Base-by-base conservation (phyloP, 2,797 vertebrate species). In the Alauda arvensis region DNA sequence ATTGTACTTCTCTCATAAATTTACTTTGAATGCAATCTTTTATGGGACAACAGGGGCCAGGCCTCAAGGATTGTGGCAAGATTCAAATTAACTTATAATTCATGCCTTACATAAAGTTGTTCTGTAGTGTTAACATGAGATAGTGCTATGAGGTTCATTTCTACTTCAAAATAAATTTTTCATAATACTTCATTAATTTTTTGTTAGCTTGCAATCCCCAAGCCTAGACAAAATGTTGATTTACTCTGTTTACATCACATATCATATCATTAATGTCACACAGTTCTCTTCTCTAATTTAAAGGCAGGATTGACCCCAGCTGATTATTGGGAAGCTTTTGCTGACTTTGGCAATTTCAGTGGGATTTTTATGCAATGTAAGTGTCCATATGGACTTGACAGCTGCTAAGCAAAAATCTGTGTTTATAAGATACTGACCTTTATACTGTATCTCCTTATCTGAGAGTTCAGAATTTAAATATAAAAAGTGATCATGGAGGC, bases 381-480 rank as follows among this genome's bases (percentile, higher is more conserved):
- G 66, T 6, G 40, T 88, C 68, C 83, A 71, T 87, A 88, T 78
- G 84, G 70, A 62, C 81, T 90, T 93, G 69, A 83, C 70, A 66
- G 46, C 66, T 90, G 70, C 67, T 74, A 46, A 91, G 49, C 42
- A 68, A 70, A 92, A 82, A 55, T 37, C 13, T n/a, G 18, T 71
- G 28, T 90, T 88, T 37, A 19, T 51, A 87, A 66, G 69, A 89
- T 82, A 89, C n/a, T 76, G 46, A 69, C 62, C 83, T 92, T 83
- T 85, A 21, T 49, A 48, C 51, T 18, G 0, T 76, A 56, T 61
- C 43, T 77, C 9, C 29, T 81, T 84, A 83, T 52, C 18, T 69
- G 24, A 65, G 60, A 26, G 19, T 90, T 85, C 55, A 77, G 34
- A 77, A 86, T 93, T 67, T 59, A 72, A 33, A 46, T 82, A n/a